Evolutionary conservation across 2,888 invertebrate genomes (phyloP).

Genomic region (Synergus umbraculus): DNA sequence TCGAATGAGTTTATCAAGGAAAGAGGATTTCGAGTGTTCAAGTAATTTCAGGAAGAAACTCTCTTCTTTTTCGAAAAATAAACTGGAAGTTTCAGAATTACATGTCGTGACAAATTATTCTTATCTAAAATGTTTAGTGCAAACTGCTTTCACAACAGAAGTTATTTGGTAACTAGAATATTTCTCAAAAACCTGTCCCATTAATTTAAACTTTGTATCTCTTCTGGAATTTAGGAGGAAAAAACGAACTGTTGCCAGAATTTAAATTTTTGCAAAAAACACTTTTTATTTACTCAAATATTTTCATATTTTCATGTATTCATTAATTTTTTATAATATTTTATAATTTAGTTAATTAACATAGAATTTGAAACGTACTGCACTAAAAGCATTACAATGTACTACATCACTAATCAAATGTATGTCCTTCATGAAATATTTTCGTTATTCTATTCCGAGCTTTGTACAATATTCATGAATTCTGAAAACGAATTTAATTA

Average conservation of each 20-base stretch:
- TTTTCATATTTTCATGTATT: background rate
- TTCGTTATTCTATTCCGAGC: background rate
- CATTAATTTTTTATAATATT: background rate
- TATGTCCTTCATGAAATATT: background rate
- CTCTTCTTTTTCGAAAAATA: background rate
- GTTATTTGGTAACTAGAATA: background rate
- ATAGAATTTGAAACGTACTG: background rate
- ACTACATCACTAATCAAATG: background rate
- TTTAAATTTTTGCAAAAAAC: background rate
- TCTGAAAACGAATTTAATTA: background rate
- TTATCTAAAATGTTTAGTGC: background rate
- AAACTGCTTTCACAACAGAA: background rate
- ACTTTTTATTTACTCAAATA: no score
- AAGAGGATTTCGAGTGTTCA: slow-evolving; percentile 27
- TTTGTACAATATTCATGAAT: background rate
- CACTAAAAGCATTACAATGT: no score
- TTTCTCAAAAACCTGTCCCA: slow-evolving; percentile 15
- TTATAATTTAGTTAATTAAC: background rate
- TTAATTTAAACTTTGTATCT: slow-evolving; percentile 28
- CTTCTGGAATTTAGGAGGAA: slow-evolving; percentile 17
- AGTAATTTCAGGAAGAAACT: background rate
- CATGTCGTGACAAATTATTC: background rate
- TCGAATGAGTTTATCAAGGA: background rate
- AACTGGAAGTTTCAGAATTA: slow-evolving; percentile 3
- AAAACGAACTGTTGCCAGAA: slow-evolving; percentile 1